These are phyloP conservation scores for Chaenocephalus aceratus DNA, from an alignment of 2,113 vertebrate species.

Conservation along the genomic window DNA sequence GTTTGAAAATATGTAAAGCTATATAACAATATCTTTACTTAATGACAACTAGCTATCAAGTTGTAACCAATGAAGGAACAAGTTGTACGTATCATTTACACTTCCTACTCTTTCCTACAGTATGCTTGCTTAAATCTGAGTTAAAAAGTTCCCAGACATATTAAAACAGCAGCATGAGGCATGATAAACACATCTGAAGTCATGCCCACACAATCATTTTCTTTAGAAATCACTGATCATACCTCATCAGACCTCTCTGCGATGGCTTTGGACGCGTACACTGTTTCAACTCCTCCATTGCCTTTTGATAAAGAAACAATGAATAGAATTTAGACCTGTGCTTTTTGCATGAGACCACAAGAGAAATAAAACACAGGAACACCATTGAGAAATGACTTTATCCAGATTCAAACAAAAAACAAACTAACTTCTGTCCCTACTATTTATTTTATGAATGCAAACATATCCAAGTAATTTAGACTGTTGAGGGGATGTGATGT, in stretches of 20 bases:
- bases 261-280: conserved; percentile 53
- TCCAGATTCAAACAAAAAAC: neutral
- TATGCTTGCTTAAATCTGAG: neutral
- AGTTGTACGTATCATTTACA: neutral
- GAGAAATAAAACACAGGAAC: no score
- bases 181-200: neutral
- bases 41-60: neutral
- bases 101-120: neutral
- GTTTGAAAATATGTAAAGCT: neutral
- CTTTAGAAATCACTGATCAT: neutral
- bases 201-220: neutral
- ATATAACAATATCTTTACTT: neutral
- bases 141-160: neutral
- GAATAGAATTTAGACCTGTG: neutral
- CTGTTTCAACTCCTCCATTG: conserved; percentile 61
- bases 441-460: neutral
- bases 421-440: neutral
- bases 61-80: neutral
- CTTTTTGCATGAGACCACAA: no score
- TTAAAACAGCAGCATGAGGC: neutral
- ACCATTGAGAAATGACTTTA: neutral
- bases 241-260: conserved; percentile 70
- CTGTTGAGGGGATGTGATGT: neutral
- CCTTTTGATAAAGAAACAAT: conserved; percentile 56
- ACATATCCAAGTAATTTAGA: neutral